Evolutionary conservation across 2,113 vertebrate species (phyloP), one percentile per base, ranked within the genome.

Genomic region (Myiagra hebetior): DNA sequence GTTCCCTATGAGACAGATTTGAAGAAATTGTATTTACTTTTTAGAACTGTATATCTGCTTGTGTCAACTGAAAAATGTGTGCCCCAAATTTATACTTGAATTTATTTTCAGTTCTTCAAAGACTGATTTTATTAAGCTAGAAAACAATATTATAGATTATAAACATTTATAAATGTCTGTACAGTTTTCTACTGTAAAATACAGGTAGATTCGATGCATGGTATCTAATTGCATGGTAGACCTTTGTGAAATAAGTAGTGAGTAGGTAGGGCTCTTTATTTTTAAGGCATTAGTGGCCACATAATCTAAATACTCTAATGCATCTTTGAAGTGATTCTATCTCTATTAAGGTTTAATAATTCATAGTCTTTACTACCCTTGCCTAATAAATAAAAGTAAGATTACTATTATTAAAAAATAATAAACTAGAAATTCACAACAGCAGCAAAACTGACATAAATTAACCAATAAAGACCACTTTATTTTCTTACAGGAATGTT

Each of bases 11-110:
- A 83, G 72, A 85, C 22, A 95, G 72, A 83, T 91, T 77, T 80
- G 72, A 80, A 69, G 57, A 85, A 82, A 93, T 79, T 89, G 92
- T 87, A 70, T 93, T 87, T 87, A 53, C 21, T 74, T 57, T 83
- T 85, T 62, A 77, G 24, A 77, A 78, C 28, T 73, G 11, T 79
- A 7, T 89, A 47, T 83, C 41, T 82, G n/a, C 50, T 73, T 75
- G 49, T 55, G 55, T 86, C 3, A 9, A 31, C 41, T 91, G 86
- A 77, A 77, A 83, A 90, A 49, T 33, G 1, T 79, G 13, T 50
- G 10, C 11, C 30, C 94, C 41, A 57, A 78, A 78, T 74, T 13
- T 14, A 16, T 20, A 52, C 13, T 8, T 56, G 12, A 65, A 73
- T 77, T 56, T 83, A 30, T 73, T 90, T 80, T 80, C 17, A 42